These are phyloP conservation scores for Carposina sasakii DNA, from an alignment of 1,140 invertebrate species.

Conservation along the genomic window DNA sequence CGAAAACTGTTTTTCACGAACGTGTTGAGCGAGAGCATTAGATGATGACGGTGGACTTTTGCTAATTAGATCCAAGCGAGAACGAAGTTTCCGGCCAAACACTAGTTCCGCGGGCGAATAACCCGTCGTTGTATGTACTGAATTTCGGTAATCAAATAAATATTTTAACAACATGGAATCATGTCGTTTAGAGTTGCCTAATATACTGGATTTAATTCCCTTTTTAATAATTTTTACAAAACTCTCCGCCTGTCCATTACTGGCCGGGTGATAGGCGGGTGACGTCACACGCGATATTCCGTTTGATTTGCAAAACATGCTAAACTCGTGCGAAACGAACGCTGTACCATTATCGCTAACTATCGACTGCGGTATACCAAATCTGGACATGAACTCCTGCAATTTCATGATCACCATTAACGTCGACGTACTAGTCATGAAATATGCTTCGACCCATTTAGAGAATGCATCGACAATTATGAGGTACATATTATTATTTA, in stretches of 20 bases:
- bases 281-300: background rate
- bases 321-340: slow-evolving; percentile 2
- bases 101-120: slow-evolving; percentile 1
- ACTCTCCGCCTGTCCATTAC: slow-evolving; percentile 4
- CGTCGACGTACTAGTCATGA: background rate
- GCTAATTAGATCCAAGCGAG: background rate
- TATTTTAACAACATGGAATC: background rate
- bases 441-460: slow-evolving; percentile 31
- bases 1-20: background rate
- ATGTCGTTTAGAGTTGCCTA: background rate
- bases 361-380: background rate
- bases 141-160: slow-evolving; percentile 1
- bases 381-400: background rate
- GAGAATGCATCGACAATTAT: slow-evolving; percentile 32
- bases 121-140: background rate
- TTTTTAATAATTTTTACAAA: background rate
- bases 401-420: background rate
- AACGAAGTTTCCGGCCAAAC: background rate
- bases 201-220: background rate
- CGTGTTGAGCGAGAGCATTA: background rate
- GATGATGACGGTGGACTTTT: background rate
- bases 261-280: slow-evolving; percentile 1
- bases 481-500: slow-evolving; percentile 32
- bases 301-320: background rate
- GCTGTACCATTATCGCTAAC: slow-evolving; percentile 6